Conservation (phyloP, 2,797 vertebrate genomes). For the Esox masquinongy region DNA sequence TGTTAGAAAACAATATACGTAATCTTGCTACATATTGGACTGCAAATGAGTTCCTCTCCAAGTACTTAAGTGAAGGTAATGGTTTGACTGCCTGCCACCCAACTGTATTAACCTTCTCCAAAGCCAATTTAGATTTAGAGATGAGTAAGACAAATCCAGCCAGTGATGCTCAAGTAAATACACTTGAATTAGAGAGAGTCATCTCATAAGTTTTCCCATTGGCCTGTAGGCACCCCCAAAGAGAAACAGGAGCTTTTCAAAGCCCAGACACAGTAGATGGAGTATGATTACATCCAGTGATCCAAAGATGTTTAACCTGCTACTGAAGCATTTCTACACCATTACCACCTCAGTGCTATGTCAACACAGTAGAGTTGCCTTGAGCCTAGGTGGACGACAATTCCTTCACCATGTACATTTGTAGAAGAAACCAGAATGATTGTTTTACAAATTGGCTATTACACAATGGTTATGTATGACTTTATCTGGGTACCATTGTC, state of each 20-base stretch:
- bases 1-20: too few species aligned
- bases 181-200: not conserved
- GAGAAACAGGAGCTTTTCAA: not conserved
- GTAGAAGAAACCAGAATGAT: not conserved
- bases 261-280: not conserved
- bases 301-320: not conserved
- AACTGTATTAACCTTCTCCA: not conserved
- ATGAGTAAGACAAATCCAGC: slow-evolving; percentile 1
- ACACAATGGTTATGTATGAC: too few species aligned
- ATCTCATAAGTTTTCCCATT: not conserved
- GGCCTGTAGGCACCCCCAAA: not conserved
- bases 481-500: too few species aligned
- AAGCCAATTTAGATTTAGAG: not conserved
- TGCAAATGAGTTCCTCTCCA: too few species aligned
- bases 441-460: too few species aligned
- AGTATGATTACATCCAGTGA: not conserved
- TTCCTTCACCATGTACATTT: not conserved
- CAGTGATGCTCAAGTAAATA: not conserved
- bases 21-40: too few species aligned
- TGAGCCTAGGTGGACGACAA: not conserved
- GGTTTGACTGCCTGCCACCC: not conserved
- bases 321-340: not conserved
- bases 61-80: not conserved
- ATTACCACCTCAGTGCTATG: not conserved
- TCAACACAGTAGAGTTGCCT: not conserved